These are phyloP conservation scores for Monomorium pharaonis DNA, from an alignment of 1,140 invertebrate genomes.

Conservation along the genomic window DNA sequence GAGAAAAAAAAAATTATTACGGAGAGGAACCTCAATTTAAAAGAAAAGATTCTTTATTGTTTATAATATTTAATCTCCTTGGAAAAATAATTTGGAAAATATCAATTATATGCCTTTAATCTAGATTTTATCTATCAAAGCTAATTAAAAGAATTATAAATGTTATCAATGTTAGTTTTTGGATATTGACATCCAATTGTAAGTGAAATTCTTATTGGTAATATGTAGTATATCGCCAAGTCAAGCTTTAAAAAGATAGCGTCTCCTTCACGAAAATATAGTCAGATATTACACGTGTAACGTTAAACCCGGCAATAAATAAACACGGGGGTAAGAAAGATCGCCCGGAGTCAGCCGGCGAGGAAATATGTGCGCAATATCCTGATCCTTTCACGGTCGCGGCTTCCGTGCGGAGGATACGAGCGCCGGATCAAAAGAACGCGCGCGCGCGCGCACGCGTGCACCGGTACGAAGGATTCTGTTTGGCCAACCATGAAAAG, in stretches of 20 bases:
- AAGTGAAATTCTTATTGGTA: background rate
- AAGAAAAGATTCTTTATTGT: background rate
- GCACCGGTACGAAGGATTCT: constrained; percentile 69
- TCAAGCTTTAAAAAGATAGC: constrained; percentile 24
- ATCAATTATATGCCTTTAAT: background rate
- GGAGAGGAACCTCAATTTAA: too few species aligned
- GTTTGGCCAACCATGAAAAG: constrained; percentile 75
- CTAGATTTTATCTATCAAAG: too few species aligned
- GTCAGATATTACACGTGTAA: constrained; percentile 54
- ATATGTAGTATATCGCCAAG: background rate
- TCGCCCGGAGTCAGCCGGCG: background rate
- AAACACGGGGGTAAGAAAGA: constrained; percentile 55
- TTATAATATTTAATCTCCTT: background rate
- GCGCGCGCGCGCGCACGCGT: constrained; percentile 22
- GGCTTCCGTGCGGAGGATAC: constrained; percentile 39
- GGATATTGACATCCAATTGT: background rate
- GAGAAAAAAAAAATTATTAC: background rate
- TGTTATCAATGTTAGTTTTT: background rate
- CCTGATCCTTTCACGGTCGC: constrained; percentile 51
- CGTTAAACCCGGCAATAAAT: constrained; percentile 63
- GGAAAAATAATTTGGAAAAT: background rate
- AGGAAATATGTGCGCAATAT: constrained; percentile 66
- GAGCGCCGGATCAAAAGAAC: constrained; percentile 65
- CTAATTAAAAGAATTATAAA: background rate
- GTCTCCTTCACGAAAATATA: constrained; percentile 48